phyloP scores from a whole-genome alignment of 2,888 invertebrate species.

The Scaptomyza flava region DNA sequence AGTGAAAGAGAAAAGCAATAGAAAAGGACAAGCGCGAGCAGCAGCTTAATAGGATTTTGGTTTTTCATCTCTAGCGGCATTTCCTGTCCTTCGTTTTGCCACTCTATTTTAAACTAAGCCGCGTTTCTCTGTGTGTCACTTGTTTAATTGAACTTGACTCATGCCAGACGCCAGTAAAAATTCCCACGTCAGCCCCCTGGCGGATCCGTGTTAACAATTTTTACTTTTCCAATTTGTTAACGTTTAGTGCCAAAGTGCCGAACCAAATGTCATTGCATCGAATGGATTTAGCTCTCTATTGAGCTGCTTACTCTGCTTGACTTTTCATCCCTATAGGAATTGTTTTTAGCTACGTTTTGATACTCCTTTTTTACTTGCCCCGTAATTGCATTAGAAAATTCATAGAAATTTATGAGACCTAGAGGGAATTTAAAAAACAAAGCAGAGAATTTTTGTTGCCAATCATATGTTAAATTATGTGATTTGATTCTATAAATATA shows the following conservation, averaged over 20 bases:
- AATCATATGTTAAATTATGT: too few relatives aligned
- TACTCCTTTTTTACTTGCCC: too few relatives aligned
- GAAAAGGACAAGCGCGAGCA: neutral
- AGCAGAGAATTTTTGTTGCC: too few relatives aligned
- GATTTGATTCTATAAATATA: too few relatives aligned
- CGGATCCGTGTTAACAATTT: constrained; percentile 10
- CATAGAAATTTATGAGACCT: too few relatives aligned
- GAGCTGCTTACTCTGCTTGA: constrained; percentile 1
- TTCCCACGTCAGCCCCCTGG: neutral
- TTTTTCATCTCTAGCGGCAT: constrained; percentile 18
- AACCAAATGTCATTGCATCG: constrained; percentile 40
- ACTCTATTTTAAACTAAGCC: constrained; percentile 21
- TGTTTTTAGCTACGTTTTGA: constrained; percentile 11
- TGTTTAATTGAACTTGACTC: constrained; percentile 49
- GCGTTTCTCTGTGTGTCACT: constrained; percentile 21
- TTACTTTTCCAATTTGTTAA: constrained; percentile 27
- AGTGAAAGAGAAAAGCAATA: neutral
- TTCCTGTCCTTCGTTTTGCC: neutral
- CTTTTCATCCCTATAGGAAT: neutral
- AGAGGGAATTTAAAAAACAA: too few relatives aligned
- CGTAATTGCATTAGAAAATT: too few relatives aligned
- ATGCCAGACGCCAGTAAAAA: neutral
- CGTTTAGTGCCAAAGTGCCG: constrained; percentile 3
- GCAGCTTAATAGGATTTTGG: constrained; percentile 54
- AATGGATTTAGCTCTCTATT: constrained; percentile 31